These are phyloP conservation scores for Ibidorhyncha struthersii DNA, from an alignment of 2,113 vertebrate genomes.

Conservation along the genomic window DNA sequence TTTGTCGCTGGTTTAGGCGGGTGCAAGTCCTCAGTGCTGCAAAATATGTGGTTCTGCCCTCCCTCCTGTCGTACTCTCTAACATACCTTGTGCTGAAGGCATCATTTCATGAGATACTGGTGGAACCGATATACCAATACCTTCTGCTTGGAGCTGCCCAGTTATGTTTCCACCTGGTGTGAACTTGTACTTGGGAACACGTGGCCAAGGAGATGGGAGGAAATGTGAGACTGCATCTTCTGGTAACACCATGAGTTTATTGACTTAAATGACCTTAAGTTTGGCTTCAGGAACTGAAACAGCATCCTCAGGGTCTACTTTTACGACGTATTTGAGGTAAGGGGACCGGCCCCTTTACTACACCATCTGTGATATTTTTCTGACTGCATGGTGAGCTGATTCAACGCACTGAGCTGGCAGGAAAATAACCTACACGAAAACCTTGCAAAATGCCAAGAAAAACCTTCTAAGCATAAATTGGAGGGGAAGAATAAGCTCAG, in stretches of 20 bases:
- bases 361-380: fast-evolving
- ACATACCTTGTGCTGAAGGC: too few species aligned
- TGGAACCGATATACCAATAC: neutral
- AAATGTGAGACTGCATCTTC: neutral
- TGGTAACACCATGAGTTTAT: neutral
- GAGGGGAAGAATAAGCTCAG: neutral
- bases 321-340: neutral
- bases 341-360: neutral
- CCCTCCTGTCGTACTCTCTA: neutral
- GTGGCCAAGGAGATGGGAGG: neutral
- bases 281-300: neutral
- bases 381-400: neutral
- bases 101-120: fast-evolving
- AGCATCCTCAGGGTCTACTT: neutral
- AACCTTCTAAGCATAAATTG: neutral
- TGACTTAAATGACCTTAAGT: neutral
- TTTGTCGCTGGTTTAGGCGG: neutral
- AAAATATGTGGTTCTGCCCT: neutral
- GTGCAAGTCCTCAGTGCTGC: neutral
- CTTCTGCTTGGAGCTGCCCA: neutral
- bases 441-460: neutral
- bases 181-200: neutral
- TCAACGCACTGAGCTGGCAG: neutral
- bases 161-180: neutral
- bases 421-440: neutral